A percentile compares a stretch with the other conserved stretches of the same genome.
Evolutionary conservation across 2,113 vertebrate genomes (phyloP).

Genomic region (Dromiciops gliroides): DNA sequence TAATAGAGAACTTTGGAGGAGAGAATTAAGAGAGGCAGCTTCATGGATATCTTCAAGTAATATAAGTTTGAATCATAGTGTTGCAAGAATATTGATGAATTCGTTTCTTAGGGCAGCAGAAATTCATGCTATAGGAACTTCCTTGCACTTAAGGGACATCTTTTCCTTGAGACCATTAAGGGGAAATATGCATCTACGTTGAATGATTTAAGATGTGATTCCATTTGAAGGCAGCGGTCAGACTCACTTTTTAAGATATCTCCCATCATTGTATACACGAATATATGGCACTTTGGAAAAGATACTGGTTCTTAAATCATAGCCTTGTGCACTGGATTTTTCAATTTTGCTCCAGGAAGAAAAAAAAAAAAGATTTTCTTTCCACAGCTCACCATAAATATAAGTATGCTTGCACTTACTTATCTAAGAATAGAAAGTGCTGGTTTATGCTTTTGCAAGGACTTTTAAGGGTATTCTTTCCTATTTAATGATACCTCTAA

Average conservation of each 20-base stretch:
- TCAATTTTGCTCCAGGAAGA: background rate
- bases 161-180: constrained; percentile 21
- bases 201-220: background rate
- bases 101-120: constrained; percentile 33
- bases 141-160: constrained; percentile 3
- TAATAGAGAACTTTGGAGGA: background rate
- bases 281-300: background rate
- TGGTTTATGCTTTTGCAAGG: background rate
- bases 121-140: background rate
- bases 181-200: background rate
- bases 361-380: constrained; percentile 10
- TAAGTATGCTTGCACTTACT: background rate
- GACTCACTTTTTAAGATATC: constrained; percentile 10
- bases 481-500: background rate
- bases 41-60: background rate
- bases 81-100: background rate
- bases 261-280: background rate
- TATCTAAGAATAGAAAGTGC: background rate
- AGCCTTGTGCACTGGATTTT: background rate
- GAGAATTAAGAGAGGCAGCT: background rate
- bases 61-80: background rate
- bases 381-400: constrained; percentile 16
- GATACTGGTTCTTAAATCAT: constrained; percentile 24
- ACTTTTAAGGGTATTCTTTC: background rate
- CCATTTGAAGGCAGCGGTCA: background rate